A percentile compares a stretch with the other conserved stretches of the same genome.
These are phyloP conservation scores for Myocastor coypus DNA, from an alignment of 2,113 vertebrate species.

Conservation along the genomic window DNA sequence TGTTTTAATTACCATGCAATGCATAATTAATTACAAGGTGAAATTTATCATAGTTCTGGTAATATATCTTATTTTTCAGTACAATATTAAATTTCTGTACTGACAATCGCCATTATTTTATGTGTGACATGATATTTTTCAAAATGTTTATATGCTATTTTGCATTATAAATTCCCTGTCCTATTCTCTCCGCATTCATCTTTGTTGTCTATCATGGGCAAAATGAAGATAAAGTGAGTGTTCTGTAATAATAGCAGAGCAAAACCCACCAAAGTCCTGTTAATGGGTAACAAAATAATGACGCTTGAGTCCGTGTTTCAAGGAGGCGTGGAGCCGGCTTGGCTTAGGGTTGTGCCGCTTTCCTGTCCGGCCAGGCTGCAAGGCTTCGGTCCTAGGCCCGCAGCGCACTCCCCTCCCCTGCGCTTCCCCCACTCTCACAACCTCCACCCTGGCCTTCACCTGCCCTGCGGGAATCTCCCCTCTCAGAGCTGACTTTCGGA, in stretches of 20 bases:
- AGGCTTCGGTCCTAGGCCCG: too few relatives aligned
- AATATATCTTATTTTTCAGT: background rate
- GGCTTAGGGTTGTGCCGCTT: fast-evolving
- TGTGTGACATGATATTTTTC: background rate
- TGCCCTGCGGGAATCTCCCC: background rate
- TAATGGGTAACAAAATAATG: too few relatives aligned
- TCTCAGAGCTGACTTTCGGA: background rate
- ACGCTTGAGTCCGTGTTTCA: background rate
- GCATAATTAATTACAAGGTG: background rate
- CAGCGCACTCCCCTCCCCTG: too few relatives aligned
- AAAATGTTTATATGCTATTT: background rate
- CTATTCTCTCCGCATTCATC: background rate
- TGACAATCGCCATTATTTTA: background rate
- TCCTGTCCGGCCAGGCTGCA: background rate
- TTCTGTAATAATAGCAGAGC: background rate
- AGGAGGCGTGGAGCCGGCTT: too few relatives aligned
- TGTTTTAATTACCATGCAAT: background rate
- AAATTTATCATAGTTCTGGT: background rate
- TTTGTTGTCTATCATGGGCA: background rate
- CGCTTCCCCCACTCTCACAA: too few relatives aligned
- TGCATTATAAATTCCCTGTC: too few relatives aligned
- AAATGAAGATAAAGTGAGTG: too few relatives aligned
- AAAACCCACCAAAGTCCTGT: background rate
- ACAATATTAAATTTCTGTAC: background rate
- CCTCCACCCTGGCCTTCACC: background rate